Base-by-base conservation (phyloP, 2,113 vertebrate genomes). In the Clarias batrachus region DNA sequence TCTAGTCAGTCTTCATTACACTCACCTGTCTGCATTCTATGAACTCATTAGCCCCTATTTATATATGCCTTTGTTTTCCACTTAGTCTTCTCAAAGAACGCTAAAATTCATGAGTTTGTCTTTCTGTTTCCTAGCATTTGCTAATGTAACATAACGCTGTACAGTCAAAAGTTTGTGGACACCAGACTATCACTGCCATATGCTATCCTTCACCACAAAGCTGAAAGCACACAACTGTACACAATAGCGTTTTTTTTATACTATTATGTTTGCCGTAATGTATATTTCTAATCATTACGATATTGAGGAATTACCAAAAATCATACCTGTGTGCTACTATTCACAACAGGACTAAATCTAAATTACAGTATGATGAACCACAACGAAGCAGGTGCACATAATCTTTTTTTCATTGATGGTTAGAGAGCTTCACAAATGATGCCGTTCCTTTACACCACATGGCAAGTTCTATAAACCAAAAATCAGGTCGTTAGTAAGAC, bases 401-500 rank as follows among this genome's bases (percentile, higher is more conserved):
- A n/a, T 63, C 25, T 30, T 14, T 59, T 76, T 76, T 77, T 63
- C 23, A 76, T 17, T 76, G 33, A 73, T n/a, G 66, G 14, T 48
- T 33, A 57, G 56, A 62, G 83, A 30, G n/a, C 33, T 71, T 71
- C 19, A 62, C 57, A 74, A 76, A 62, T 52, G 57, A 63, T 21
- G 13, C 57, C 56, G 4, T 84, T 84, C 37, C 62, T 84, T 84
- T 66, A 81, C 83, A 68, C 59, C 82, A 74, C 52, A 52, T 84
- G 48, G 25, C 63, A 80, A 12, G 77, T 33, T 77, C 81, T 77
- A 86, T 84, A 84, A 89, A 81, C 88, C 57, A 84, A 84, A 48
- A 57, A n/a, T 87, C 66, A 85, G 84, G 87, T 81, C 84, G 89
- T 89, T 87, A 79, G 77, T 85, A 57, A 84, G 83, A 88, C 85